Evolutionary conservation across 2,113 vertebrate genomes (phyloP).

Genomic region (Chlorodrepanis virens): DNA sequence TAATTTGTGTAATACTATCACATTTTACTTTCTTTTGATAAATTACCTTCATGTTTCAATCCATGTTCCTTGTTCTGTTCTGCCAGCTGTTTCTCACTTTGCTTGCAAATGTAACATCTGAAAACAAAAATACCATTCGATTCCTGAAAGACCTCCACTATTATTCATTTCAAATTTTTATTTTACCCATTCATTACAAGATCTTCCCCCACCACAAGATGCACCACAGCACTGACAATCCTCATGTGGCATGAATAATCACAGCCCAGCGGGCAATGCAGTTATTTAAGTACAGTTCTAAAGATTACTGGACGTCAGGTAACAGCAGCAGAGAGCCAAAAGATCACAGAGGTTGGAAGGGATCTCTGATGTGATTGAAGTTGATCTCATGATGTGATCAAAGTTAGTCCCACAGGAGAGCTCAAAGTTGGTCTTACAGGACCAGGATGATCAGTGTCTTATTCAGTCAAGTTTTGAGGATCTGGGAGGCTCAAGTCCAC

Average conservation of each 20-base stretch:
- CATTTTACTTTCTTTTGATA: background rate
- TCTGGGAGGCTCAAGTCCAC: background rate
- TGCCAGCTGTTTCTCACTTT: conserved; percentile 67
- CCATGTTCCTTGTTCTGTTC: conserved; percentile 55
- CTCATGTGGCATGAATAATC: background rate
- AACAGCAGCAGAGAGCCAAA: background rate
- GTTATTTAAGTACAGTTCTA: background rate
- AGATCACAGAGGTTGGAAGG: background rate
- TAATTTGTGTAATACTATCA: background rate
- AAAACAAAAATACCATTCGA: background rate
- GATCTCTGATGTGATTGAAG: background rate
- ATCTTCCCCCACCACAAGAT: background rate
- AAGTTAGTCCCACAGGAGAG: background rate
- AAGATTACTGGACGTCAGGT: background rate
- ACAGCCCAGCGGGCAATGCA: background rate
- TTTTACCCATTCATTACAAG: background rate
- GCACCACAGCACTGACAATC: background rate
- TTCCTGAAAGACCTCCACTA: background rate
- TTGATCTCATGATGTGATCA: background rate
- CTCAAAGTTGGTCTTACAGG: background rate
- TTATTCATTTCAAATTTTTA: background rate
- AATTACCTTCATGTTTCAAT: conserved; percentile 63
- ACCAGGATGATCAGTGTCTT: background rate
- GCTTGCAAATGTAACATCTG: conserved; percentile 76
- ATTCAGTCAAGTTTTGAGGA: background rate